phyloP scores from a whole-genome alignment of 2,888 invertebrate species.

The Petrolisthes manimaculis region DNA sequence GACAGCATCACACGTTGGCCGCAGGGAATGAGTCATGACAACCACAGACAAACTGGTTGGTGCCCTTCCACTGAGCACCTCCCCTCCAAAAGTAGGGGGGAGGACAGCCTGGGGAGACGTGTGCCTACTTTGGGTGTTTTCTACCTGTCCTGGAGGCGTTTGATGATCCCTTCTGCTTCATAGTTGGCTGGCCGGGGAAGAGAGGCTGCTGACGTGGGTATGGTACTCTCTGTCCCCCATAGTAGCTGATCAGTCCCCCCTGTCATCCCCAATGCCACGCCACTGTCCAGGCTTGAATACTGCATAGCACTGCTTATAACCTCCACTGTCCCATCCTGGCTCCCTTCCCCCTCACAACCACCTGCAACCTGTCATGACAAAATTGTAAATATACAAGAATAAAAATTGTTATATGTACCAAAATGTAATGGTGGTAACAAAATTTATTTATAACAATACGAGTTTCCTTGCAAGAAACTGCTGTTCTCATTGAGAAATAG shows the following conservation, averaged over 20 bases:
- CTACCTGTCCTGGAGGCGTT: conserved; percentile 67
- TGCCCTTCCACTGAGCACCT: not conserved
- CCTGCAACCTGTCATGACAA: conserved; percentile 31
- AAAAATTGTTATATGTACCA: not conserved
- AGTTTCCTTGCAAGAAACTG: too few species aligned
- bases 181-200: conserved; percentile 66
- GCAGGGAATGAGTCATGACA: not conserved
- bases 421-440: not conserved
- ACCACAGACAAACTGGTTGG: not conserved
- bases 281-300: conserved; percentile 26
- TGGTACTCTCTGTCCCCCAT: conserved; percentile 46
- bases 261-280: not conserved
- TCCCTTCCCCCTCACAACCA: conserved; percentile 40
- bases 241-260: conserved; percentile 18
- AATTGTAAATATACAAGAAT: not conserved
- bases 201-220: conserved; percentile 52
- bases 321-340: conserved; percentile 27
- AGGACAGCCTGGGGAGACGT: conserved; percentile 6
- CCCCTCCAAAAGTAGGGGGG: conserved; percentile 16
- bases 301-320: conserved; percentile 1
- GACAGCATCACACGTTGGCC: not conserved
- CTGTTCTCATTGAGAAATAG: too few species aligned
- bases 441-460: too few species aligned
- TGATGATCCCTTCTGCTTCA: conserved; percentile 67
- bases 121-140: conserved; percentile 30